Conservation (phyloP, 2,888 invertebrate species). For the Disparrhopalites patrizii region DNA sequence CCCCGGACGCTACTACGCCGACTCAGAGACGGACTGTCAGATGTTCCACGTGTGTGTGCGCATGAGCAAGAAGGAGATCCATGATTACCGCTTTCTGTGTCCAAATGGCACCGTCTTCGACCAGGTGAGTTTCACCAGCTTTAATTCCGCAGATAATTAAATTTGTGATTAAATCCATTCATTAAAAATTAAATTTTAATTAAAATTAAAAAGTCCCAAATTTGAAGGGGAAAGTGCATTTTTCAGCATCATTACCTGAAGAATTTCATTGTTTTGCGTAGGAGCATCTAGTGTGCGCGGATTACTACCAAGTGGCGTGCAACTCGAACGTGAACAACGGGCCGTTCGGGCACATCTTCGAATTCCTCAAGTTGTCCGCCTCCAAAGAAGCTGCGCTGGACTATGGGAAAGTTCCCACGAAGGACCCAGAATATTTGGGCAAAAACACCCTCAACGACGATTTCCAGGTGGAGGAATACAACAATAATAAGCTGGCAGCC, state of each 20-base stretch:
- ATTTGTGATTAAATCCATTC: no score
- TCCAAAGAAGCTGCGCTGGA: constrained; percentile 29
- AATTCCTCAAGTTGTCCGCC: constrained; percentile 43
- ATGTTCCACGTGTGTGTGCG: constrained; percentile 47
- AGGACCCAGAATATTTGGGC: constrained; percentile 42
- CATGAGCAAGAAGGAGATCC: constrained; percentile 40
- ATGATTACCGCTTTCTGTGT: constrained; percentile 46
- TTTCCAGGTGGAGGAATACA: constrained; percentile 48
- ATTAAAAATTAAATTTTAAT: no score
- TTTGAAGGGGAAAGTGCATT: no score
- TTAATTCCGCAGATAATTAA: no score
- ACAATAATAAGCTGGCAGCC: constrained; percentile 44
- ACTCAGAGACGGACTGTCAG: constrained; percentile 47
- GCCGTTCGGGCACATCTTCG: constrained; percentile 45
- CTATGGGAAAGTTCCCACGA: constrained; percentile 35
- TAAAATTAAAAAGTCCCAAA: no score
- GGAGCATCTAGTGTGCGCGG: constrained; percentile 48
- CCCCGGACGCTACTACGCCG: constrained; percentile 45
- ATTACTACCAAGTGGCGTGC: constrained; percentile 47
- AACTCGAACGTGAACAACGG: constrained; percentile 39
- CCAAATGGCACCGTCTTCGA: constrained; percentile 48
- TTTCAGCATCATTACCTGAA: no score
- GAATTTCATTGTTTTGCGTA: constrained; percentile 22
- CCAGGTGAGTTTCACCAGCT: constrained; percentile 44
- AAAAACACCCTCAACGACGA: constrained; percentile 43